Evolutionary conservation across 2,113 vertebrate species (phyloP).

Genomic region (Eulacestoma nigropectus): DNA sequence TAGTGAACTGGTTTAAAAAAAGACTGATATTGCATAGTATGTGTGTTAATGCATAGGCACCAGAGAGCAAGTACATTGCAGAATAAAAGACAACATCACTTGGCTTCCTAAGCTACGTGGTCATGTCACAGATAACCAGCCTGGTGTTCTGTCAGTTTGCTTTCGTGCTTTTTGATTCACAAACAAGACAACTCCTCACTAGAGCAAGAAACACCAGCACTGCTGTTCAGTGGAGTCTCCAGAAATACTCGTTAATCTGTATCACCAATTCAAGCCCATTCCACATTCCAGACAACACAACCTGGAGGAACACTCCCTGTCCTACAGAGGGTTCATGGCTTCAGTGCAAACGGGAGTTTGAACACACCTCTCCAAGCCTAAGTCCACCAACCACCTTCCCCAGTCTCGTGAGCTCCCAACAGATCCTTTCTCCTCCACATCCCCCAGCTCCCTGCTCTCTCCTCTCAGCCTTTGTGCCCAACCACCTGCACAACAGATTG

Average conservation of each 20-base stretch:
- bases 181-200: conserved; percentile 12
- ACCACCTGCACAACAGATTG: neutral
- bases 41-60: conserved; percentile 50
- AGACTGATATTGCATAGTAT: conserved; percentile 26
- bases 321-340: neutral
- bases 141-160: neutral
- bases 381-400: neutral
- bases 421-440: neutral
- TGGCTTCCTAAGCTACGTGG: conserved; percentile 36
- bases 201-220: neutral
- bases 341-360: neutral
- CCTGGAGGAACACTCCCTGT: neutral
- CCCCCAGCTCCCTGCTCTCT: neutral
- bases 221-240: neutral
- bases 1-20: conserved; percentile 8
- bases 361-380: neutral
- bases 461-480: neutral
- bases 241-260: neutral
- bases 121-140: neutral
- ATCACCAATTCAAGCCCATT: neutral
- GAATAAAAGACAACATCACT: neutral
- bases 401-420: neutral
- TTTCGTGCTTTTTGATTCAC: neutral
- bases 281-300: neutral
- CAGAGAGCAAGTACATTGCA: conserved; percentile 21